Evolutionary conservation across 2,113 vertebrate genomes (phyloP), one percentile per base, ranked within the genome.

Genomic region (Oryzias melastigma): DNA sequence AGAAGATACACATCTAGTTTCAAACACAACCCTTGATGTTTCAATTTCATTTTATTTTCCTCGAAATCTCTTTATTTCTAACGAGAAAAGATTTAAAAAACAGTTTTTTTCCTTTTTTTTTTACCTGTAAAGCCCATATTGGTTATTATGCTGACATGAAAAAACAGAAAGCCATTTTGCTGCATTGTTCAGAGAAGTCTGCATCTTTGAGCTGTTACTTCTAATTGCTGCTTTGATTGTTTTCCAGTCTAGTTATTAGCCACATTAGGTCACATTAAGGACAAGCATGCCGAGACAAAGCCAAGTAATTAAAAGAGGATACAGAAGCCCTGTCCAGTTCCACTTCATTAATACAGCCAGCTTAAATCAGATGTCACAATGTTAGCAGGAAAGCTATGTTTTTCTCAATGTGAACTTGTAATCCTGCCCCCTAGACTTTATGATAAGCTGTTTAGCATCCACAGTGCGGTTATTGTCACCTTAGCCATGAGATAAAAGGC

Each of bases 391-490:
- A 84, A 80, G 71, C 61, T 66, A 41, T 85, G 81, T 87, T 85
- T 80, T 85, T 85, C 80, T 89, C 85, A 90, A 77, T 87, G 87
- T 91, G 90, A 92, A 87, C 90, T 88, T 87, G 88, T 82, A 74
- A 58, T 72, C 72, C 82, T 80, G 84, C 52, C 17, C 6, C 35
- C 78, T 52, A 66, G 62, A 83, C 78, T 46, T 86, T 79, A 85
- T 70, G 53, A 78, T 80, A 53, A 77, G 80, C 76, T 90, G 82
- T 85, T 90, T 89, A 93, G 85, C 88, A 89, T 89, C 86, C 78
- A 71, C 86, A 88, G 84, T 84, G 78, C 88, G 87, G 86, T 81
- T 77, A 66, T 84, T 84, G 86, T 90, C 91, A 87, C 74, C 83
- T 88, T 85, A 86, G 66, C 78, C 71, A 80, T 75, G 84, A 74